Percentiles rank a stretch among this genome's conserved stretches.
Conservation (phyloP, 2,888 invertebrate genomes). For the Stramonita haemastoma region DNA sequence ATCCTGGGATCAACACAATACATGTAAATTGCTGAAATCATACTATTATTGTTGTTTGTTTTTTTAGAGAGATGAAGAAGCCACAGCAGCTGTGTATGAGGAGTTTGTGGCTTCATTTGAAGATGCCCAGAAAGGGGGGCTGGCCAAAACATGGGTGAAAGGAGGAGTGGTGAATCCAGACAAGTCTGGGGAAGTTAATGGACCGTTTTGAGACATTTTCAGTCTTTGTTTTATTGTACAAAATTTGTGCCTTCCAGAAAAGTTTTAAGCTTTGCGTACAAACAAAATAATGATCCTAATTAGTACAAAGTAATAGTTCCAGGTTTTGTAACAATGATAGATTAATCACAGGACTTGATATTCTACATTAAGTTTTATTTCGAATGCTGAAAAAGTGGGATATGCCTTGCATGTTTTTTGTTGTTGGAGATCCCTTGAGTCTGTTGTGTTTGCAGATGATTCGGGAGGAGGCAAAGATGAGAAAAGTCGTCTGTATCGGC, state of each 20-base stretch:
- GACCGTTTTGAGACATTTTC: neutral
- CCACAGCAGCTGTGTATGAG: slow-evolving; percentile 87
- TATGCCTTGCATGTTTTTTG: too few relatives aligned
- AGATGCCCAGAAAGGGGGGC: slow-evolving; percentile 81
- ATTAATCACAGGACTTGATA: too few relatives aligned
- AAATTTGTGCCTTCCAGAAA: neutral
- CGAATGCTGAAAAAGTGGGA: too few relatives aligned
- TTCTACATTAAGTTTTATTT: too few relatives aligned
- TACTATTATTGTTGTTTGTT: neutral
- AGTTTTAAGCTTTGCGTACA: too few relatives aligned
- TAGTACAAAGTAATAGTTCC: too few relatives aligned
- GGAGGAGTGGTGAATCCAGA: slow-evolving; percentile 93
- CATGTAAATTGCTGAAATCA: too few relatives aligned
- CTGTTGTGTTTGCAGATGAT: slow-evolving; percentile 50
- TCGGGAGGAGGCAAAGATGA: slow-evolving; percentile 57
- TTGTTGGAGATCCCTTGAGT: too few relatives aligned
- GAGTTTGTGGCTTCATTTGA: slow-evolving; percentile 98
- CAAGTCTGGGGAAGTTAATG: neutral
- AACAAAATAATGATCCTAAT: too few relatives aligned
- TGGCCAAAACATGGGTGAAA: slow-evolving; percentile 94
- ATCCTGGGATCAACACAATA: too few relatives aligned
- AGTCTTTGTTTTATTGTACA: neutral
- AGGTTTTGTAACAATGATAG: too few relatives aligned
- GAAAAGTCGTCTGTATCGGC: slow-evolving; percentile 91
- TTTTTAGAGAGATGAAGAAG: slow-evolving; percentile 79